Evolutionary conservation across 2,888 invertebrate species (phyloP), one percentile per base, ranked within the genome.

Genomic region (Cerastis leucographa): DNA sequence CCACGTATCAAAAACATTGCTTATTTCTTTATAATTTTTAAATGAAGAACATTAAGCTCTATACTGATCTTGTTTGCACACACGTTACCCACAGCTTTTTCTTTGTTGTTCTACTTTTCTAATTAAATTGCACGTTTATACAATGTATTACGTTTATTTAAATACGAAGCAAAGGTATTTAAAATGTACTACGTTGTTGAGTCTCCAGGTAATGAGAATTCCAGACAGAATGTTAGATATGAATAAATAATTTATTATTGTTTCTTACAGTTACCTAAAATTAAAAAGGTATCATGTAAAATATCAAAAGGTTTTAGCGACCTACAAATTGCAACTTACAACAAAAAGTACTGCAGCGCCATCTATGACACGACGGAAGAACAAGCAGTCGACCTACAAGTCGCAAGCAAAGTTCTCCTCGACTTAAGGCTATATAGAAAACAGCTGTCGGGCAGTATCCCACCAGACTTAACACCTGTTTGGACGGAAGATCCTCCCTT

Each of bases 71-170:
- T 25, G 8, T 66, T 44, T n/a, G n/a, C 17, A 14, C 14, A 25
- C 0, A 71, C 29, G 35, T 42, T 62, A 62, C 4, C 14, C 14
- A n/a, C 25, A 22, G 9, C 1, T n/a, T n/a, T n/a, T n/a, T n/a
- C 17, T 7, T 14, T n/a, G 3, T 40, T 22, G 71, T 42, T 29
- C 7, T 51, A 61, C 44, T 66, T 66, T 61, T 61, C 12, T 65
- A 14, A 44, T 73, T 51, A 78, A 66, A 78, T 35, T 72, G 12
- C 29, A 71, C 7, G 14, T n/a, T 42, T 17, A 7, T 44, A 22
- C 25, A 46, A 42, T 44, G 19, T 64, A 49, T 46, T 46, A 25
- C 17, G 54, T 75, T 56, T 22, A 54, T 51, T 67, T 25, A 4
- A 77, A 77, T 77, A 51, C 8, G 14, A 51, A 12, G 29, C 11